Base-by-base conservation (phyloP, 2,888 invertebrate species). In the Pollenia labialis region DNA sequence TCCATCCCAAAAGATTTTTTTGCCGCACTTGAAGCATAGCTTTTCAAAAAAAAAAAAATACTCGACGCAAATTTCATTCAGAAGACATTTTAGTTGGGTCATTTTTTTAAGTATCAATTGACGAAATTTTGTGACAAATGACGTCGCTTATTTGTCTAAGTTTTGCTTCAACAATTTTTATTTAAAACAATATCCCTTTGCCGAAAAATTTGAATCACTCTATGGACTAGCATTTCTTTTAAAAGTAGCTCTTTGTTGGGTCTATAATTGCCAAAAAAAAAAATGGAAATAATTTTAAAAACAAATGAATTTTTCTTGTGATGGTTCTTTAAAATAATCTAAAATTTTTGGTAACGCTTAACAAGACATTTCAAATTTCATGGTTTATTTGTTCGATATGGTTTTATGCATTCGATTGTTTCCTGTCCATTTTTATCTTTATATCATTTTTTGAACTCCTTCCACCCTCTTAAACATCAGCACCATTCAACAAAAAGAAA, bases 331-430 rank as follows among this genome's bases (percentile, higher is more conserved):
- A 68, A 23, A 80, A 58, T 69, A 81, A 81, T 84, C 62, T 69
- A 56, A 69, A 66, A 85, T 74, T 81, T 64, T 77, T 58, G 48
- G 62, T 81, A 77, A 84, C 74, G 81, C 68, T 81, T 81, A 74
- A 85, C 76, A 81, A 84, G 74, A 81, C 76, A 87, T 81, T 84
- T 74, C 77, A 85, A 81, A 87, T 79, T 85, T 84, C 81, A 87
- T 85, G 79, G 77, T 87, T 77, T 87, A 87, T 85, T 80, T 79
- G 60, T 64, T 77, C 50, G 77, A 64, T 84, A 74, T 84, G 74
- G 54, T 85, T 66, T 77, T 40, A 42, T 32, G 32, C 6, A 32
- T 32, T 32, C 50, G 50, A 87, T 66, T 76, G 66, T 69, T 84
- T 72, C n/a, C n/a, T 46, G 32, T 60, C 50, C 66, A 66, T 66